phyloP scores from a whole-genome alignment of 2,113 vertebrate genomes.

The Struthio camelus region DNA sequence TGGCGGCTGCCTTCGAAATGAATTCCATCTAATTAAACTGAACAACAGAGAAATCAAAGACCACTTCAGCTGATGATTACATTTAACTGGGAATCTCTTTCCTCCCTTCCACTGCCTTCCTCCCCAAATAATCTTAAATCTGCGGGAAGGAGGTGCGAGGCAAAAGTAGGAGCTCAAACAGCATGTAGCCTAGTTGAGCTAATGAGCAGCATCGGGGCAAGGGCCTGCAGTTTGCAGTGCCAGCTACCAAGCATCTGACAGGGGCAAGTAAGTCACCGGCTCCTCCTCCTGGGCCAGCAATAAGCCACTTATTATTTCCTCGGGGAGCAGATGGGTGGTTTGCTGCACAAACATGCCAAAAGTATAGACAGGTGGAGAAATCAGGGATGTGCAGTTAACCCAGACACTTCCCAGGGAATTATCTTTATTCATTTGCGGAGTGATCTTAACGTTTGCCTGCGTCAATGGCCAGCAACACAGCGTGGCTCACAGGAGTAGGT shows the following conservation, averaged over 20 bases:
- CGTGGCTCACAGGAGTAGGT: not conserved
- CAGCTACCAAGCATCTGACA: not conserved
- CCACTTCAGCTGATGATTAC: constrained; percentile 49
- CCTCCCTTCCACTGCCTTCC: not conserved
- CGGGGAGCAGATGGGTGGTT: not conserved
- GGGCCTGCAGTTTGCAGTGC: not conserved
- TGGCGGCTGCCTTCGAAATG: constrained; percentile 39
- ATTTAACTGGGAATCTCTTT: not conserved
- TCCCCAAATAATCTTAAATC: not conserved
- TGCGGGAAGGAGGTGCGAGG: not conserved
- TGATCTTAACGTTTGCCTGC: not conserved
- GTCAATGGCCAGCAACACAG: not conserved
- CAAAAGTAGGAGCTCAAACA: not conserved
- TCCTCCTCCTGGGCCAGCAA: not conserved
- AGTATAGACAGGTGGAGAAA: not conserved
- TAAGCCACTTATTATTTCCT: not conserved
- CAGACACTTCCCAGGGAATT: not conserved
- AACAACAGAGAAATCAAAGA: constrained; percentile 51
- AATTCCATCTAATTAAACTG: constrained; percentile 64
- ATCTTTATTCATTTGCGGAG: not conserved
- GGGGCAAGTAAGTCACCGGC: not conserved
- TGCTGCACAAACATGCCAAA: not conserved
- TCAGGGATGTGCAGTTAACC: not conserved
- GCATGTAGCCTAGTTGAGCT: not conserved
- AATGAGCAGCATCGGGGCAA: accelerated